phyloP scores from a whole-genome alignment of 2,797 vertebrate species.

The Sebastes variabilis region DNA sequence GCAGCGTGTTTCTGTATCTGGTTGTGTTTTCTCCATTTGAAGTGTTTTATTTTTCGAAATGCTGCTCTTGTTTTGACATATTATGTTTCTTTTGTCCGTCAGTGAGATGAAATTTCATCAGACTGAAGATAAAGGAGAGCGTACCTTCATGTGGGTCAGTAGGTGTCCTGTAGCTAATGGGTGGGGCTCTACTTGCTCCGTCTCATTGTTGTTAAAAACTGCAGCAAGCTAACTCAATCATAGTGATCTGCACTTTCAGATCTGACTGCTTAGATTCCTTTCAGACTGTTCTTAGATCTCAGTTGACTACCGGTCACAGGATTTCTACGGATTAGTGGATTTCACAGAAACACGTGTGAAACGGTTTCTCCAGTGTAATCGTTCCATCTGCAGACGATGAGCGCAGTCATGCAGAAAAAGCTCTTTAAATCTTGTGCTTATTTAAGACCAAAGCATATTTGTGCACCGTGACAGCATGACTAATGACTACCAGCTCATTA shows the following conservation, averaged over 20 bases:
- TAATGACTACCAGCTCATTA: neutral
- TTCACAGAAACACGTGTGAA: neutral
- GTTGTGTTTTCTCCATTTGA: too few species aligned
- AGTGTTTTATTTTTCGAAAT: too few species aligned
- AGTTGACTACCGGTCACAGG: neutral
- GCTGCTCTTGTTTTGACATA: too few species aligned
- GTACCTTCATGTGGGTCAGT: too few species aligned
- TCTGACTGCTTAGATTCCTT: neutral
- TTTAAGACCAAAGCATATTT: neutral
- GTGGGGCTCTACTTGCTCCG: too few species aligned
- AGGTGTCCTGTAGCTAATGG: too few species aligned
- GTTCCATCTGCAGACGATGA: neutral
- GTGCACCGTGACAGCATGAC: neutral
- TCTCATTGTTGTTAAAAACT: neutral
- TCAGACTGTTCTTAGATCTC: neutral
- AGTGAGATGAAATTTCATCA: too few species aligned
- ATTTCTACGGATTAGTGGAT: neutral
- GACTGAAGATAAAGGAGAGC: too few species aligned
- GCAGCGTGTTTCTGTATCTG: too few species aligned
- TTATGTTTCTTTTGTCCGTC: too few species aligned
- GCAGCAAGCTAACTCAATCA: neutral
- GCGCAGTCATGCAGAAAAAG: neutral
- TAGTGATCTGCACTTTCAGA: neutral
- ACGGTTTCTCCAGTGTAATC: neutral
- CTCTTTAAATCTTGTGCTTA: neutral